These are phyloP conservation scores for Theonella swinhoei DNA, from an alignment of 37 sponge, comb jelly and placozoan genomes.

Conservation along the genomic window DNA sequence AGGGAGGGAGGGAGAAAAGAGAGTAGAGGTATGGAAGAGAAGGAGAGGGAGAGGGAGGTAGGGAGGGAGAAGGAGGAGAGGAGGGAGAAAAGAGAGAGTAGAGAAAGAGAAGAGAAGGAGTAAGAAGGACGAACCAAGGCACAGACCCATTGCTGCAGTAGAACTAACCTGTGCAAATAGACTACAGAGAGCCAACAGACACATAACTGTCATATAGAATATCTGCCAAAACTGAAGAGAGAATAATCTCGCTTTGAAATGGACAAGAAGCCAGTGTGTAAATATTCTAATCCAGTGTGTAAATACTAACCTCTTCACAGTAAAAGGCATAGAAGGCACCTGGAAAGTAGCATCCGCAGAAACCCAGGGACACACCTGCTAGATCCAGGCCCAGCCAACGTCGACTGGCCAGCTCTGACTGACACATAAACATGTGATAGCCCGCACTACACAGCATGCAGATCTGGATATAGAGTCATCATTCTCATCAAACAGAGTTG, in stretches of 20 bases:
- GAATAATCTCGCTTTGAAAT: not conserved
- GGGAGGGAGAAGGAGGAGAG: no score
- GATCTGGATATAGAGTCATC: no score
- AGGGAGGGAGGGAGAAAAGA: no score
- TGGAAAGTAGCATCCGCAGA: slow-evolving; percentile 89
- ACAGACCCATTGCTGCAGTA: no score
- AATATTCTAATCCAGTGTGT: not conserved
- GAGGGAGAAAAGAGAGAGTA: no score
- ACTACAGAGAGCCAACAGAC: slow-evolving; percentile 41
- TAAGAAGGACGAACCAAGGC: no score
- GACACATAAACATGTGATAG: slow-evolving; percentile 81
- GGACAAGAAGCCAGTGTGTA: not conserved
- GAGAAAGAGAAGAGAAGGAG: no score
- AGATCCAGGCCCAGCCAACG: slow-evolving; percentile 84
- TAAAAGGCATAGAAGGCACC: slow-evolving; percentile 90
- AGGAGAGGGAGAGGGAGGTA: no score
- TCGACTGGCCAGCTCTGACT: slow-evolving; percentile 72
- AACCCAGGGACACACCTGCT: slow-evolving; percentile 75
- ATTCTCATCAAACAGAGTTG: no score
- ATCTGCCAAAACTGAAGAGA: slow-evolving; percentile 54
- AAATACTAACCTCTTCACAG: slow-evolving; percentile 61
- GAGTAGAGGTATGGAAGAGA: no score
- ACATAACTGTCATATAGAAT: slow-evolving; percentile 59
- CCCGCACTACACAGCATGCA: slow-evolving; percentile 77
- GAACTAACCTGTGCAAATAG: slow-evolving; percentile 42